phyloP scores from a whole-genome alignment of 1,140 invertebrate species.

The Sesamia nonagrioides region DNA sequence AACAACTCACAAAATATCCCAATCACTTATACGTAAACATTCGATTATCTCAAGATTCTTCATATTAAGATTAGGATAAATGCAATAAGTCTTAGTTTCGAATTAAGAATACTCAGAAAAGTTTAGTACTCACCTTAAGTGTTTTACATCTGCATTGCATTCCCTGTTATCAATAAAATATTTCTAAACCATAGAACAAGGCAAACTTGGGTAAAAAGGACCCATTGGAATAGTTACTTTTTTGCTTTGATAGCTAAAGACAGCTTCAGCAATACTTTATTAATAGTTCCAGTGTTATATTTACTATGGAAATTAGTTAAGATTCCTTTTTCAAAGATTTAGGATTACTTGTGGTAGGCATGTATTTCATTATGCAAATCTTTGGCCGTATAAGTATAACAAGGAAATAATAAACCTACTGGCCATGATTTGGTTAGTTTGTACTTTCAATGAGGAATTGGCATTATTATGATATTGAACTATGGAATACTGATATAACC shows the following conservation, averaged over 20 bases:
- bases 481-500: conserved; percentile 16
- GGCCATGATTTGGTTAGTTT: conserved; percentile 48
- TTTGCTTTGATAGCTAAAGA: neutral
- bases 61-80: conserved; percentile 51
- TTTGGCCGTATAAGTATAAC: conserved; percentile 32
- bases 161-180: neutral
- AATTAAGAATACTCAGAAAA: conserved; percentile 42
- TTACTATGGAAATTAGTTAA: neutral
- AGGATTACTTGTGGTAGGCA: neutral
- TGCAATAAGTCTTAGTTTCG: conserved; percentile 49
- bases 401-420: conserved; percentile 9
- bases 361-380: conserved; percentile 29
- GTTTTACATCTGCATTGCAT: neutral
- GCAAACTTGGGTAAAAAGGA: neutral
- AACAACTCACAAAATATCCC: conserved; percentile 61
- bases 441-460: conserved; percentile 5
- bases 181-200: too few species aligned
- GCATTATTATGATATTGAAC: neutral
- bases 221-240: neutral
- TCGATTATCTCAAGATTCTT: conserved; percentile 19
- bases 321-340: neutral
- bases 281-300: neutral
- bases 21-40: conserved; percentile 50
- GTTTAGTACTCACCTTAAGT: conserved; percentile 41
- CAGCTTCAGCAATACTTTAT: neutral